These are phyloP conservation scores for Drosophila atripex DNA, from an alignment of 2,888 invertebrate genomes.

Conservation along the genomic window DNA sequence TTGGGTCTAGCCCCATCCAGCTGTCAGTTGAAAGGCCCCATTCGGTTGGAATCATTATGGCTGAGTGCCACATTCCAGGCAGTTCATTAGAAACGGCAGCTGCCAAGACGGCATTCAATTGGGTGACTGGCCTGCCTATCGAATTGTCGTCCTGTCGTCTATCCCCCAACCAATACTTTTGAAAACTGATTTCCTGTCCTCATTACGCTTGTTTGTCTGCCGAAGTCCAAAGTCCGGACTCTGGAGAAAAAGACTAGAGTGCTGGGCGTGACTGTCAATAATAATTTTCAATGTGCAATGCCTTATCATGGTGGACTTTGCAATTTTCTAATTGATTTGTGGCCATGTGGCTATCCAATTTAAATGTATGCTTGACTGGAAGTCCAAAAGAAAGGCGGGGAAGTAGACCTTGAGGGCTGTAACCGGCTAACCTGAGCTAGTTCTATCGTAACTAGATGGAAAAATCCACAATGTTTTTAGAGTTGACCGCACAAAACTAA, in stretches of 20 bases:
- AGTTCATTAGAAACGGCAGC: slow-evolving; percentile 58
- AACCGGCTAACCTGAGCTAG: neutral
- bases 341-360: slow-evolving; percentile 53
- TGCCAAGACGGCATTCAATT: slow-evolving; percentile 16
- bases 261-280: slow-evolving; percentile 35
- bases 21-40: slow-evolving; percentile 52
- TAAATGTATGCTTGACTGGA: slow-evolving; percentile 40
- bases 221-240: slow-evolving; percentile 1
- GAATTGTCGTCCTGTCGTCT: neutral
- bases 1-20: slow-evolving; percentile 35
- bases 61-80: slow-evolving; percentile 64
- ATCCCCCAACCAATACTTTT: slow-evolving; percentile 13
- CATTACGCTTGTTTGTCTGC: slow-evolving; percentile 49
- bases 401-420: neutral
- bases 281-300: slow-evolving; percentile 36
- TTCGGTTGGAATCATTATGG: slow-evolving; percentile 68
- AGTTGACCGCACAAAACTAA: slow-evolving; percentile 44
- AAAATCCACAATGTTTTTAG: slow-evolving; percentile 30
- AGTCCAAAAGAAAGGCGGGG: neutral
- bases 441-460: slow-evolving; percentile 5
- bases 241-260: slow-evolving; percentile 2
- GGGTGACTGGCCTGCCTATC: slow-evolving; percentile 1
- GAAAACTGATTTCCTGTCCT: slow-evolving; percentile 44
- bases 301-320: slow-evolving; percentile 15
- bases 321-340: slow-evolving; percentile 64